These are phyloP conservation scores for Holothuria leucospilota DNA, from an alignment of 53 echinoderm and acorn worm genomes.

Conservation along the genomic window DNA sequence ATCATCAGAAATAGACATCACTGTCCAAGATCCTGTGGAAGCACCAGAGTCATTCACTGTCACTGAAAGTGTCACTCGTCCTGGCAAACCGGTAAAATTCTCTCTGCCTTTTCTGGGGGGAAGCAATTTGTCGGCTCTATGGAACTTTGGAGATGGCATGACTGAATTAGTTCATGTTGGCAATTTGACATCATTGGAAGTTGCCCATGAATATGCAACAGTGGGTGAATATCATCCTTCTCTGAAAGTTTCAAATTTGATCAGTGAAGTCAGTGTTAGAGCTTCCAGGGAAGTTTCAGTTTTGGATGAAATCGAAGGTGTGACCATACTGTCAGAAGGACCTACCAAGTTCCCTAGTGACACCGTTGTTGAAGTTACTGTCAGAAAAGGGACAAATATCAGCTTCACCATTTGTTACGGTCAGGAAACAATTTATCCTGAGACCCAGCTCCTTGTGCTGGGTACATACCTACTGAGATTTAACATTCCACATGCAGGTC, in stretches of 20 bases:
- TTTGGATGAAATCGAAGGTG: conserved; percentile 55
- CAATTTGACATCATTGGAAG: background rate
- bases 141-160: conserved; percentile 39
- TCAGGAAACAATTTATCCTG: conserved; percentile 10
- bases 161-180: background rate
- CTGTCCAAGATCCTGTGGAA: conserved; percentile 63
- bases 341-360: conserved; percentile 58
- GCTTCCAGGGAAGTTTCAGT: conserved; percentile 4
- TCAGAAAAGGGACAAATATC: conserved; percentile 71
- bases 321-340: conserved; percentile 53
- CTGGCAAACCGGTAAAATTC: conserved; percentile 4
- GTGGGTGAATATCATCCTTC: background rate
- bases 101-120: background rate
- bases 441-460: background rate
- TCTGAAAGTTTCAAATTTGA: conserved; percentile 1
- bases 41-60: background rate
- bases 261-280: background rate
- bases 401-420: conserved; percentile 47
- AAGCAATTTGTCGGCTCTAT: background rate
- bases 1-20: conserved; percentile 31
- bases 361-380: conserved; percentile 51
- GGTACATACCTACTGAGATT: conserved; percentile 55
- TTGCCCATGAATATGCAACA: conserved; percentile 15
- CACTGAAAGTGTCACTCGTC: background rate
- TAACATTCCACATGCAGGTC: conserved; percentile 46